Evolutionary conservation across 2,888 invertebrate genomes (phyloP), one percentile per base, ranked within the genome.

Genomic region (Drosophila lacicola): DNA sequence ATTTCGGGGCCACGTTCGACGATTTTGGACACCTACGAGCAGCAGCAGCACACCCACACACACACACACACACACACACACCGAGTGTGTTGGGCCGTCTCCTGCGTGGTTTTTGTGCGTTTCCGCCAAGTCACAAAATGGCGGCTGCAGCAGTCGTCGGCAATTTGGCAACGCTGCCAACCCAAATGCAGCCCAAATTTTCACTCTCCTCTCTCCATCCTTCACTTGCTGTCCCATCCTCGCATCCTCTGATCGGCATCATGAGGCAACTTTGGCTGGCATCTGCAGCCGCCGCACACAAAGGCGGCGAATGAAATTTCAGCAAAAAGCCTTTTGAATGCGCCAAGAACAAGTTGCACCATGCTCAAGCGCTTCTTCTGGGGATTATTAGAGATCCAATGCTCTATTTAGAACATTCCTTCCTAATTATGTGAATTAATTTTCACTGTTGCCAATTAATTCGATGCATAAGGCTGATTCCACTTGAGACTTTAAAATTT

Each of bases 41-140:
- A 45, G 53, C 50, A 33, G 37, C 33, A 41, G 9, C 47, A 53
- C 44, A 46, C 34, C 25, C 46, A n/a, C 44, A 49, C 44, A 17
- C 37, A 51, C 46, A n/a, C 44, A 49, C 44, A 17, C 37, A 51
- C 57, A 14, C 29, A 29, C 21, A 17, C 41, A 41, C 14, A 13
- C 29, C 1, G 17, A 17, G 17, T 17, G 17, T 17, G 17, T 17
- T 17, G 17, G 17, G 42, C 37, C 42, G 46, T 68, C 61, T 44
- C 51, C 47, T 56, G 53, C 47, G 42, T 54, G 55, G 62, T 64
- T 47, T 70, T 63, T 55, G 57, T 64, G 55, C 50, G 55, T 71
- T 86, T 82, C 83, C 88, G 74, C 86, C 83, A 88, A 83, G 88
- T 85, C 86, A 73, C 86, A 88, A 85, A 88, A 85, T 85, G 88